Conservation (phyloP, 1,140 invertebrate genomes). For the Thaumetopoea pityocampa region DNA sequence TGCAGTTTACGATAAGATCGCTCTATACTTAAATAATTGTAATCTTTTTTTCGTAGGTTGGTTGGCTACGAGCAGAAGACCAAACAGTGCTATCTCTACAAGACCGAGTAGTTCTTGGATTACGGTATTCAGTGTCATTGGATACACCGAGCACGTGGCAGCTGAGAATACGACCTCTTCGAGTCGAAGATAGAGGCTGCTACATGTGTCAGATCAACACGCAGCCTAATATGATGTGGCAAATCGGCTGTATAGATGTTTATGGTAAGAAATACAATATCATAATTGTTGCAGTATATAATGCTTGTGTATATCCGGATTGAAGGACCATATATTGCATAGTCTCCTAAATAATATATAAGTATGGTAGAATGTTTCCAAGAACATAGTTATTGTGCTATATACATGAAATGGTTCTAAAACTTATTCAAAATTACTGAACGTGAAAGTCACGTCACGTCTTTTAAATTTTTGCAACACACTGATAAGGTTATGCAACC, state of each 20-base stretch:
- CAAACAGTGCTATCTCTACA: constrained; percentile 92
- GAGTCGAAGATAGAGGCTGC: constrained; percentile 85
- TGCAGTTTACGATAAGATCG: neutral
- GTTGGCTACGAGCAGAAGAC: constrained; percentile 91
- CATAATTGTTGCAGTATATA: no score
- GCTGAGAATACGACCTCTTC: constrained; percentile 83
- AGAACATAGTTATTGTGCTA: no score
- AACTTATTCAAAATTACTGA: no score
- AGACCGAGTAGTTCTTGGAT: constrained; percentile 89
- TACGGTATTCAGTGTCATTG: constrained; percentile 85
- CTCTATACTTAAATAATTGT: neutral
- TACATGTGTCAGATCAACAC: constrained; percentile 95
- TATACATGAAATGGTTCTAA: no score
- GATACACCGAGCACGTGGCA: constrained; percentile 86
- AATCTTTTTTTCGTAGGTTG: constrained; percentile 79
- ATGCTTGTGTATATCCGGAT: no score
- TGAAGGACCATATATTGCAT: no score
- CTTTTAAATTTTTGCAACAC: no score
- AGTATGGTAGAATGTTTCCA: no score
- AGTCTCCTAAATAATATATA: no score
- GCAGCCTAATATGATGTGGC: constrained; percentile 87
- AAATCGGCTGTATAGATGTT: constrained; percentile 91
- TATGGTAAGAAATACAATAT: constrained; percentile 79
- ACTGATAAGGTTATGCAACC: no score
- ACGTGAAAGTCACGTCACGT: no score